Base-by-base conservation (phyloP, 2,888 invertebrate species). In the Caenorhabditis sp. region DNA sequence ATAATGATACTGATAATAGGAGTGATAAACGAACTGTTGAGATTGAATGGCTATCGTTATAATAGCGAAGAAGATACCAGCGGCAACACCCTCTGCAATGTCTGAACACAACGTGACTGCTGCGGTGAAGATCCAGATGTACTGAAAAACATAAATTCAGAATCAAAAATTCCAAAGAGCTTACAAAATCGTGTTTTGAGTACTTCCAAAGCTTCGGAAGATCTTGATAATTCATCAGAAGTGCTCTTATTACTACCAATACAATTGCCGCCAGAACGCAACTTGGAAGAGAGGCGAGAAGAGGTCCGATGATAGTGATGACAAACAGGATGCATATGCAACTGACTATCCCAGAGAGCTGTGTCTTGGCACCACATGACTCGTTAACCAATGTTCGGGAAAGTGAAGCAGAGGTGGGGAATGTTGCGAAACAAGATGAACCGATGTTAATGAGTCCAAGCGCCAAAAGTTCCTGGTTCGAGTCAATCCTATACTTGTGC, bases 221-320 rank as follows among this genome's bases (percentile, higher is more conserved):
- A 61, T 95, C 95, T 91, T 94, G 87, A n/a, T 95, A 93, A 93
- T 96, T 95, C 91, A 94, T 92, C 68, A 93, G 90, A 6, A 93
- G 89, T 0, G 92, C 92, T 80, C 92, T 90, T 15, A 93, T 87
- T 0, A 92, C 91, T 0, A 92, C 92, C n/a, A 92, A 87, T 35
- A 93, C 92, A 60, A 93, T 92, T 20, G 92, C 89, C 3, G 92
- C 92, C 0, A 93, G 88, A 1, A 92, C 90, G 32, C 88, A 89
- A 91, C 94, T 94, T 67, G 97, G 97, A 80, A 97, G 93, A 55
- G 94, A 93, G 92, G 95, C 95, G 92, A 97, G 96, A 92, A 95
- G 95, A 32, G 96, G 96, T 0, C 96, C 97, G 83, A 97, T 94
- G 94, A 95, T 95, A 70, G 97, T 93, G 79, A 97, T 93, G 60